These are phyloP conservation scores for Cephus rjabovi DNA, from an alignment of 2,888 invertebrate species.

Conservation along the genomic window DNA sequence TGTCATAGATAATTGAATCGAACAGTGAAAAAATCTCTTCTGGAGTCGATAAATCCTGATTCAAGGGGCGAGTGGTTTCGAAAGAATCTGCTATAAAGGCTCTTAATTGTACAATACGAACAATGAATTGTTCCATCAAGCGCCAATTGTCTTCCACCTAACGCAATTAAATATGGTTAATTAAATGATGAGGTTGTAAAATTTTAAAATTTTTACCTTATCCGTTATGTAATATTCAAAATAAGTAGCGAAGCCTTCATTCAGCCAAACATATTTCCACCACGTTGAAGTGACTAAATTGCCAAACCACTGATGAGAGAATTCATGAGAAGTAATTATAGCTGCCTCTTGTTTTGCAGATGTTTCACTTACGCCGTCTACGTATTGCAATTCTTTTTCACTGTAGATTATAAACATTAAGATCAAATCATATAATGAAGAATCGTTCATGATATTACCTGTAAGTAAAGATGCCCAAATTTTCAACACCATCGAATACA, in stretches of 20 bases:
- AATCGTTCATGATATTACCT: slow-evolving; percentile 41
- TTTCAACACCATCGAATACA: slow-evolving; percentile 97
- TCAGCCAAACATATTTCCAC: slow-evolving; percentile 65
- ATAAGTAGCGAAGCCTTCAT: slow-evolving; percentile 69
- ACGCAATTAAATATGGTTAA: background rate
- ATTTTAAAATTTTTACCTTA: slow-evolving; percentile 38
- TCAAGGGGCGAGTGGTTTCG: slow-evolving; percentile 70
- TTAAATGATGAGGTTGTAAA: background rate
- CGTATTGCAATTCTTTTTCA: no score
- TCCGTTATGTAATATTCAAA: slow-evolving; percentile 65
- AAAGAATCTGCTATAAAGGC: slow-evolving; percentile 64
- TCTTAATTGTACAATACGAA: slow-evolving; percentile 66
- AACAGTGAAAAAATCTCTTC: slow-evolving; percentile 70
- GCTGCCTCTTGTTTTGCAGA: slow-evolving; percentile 45
- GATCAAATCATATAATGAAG: slow-evolving; percentile 12
- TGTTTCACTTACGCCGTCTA: slow-evolving; percentile 33
- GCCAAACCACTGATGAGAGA: slow-evolving; percentile 70
- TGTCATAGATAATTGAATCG: slow-evolving; percentile 73
- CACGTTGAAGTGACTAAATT: slow-evolving; percentile 61
- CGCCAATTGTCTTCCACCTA: slow-evolving; percentile 66
- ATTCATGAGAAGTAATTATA: slow-evolving; percentile 67
- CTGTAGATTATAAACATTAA: no score
- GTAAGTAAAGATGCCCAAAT: slow-evolving; percentile 84
- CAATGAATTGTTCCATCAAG: slow-evolving; percentile 70
- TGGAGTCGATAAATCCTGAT: slow-evolving; percentile 68